A percentile compares a stretch with the other conserved stretches of the same genome.
Evolutionary conservation across 2,797 vertebrate genomes (phyloP).

Genomic region (Adrianichthys oophorus): DNA sequence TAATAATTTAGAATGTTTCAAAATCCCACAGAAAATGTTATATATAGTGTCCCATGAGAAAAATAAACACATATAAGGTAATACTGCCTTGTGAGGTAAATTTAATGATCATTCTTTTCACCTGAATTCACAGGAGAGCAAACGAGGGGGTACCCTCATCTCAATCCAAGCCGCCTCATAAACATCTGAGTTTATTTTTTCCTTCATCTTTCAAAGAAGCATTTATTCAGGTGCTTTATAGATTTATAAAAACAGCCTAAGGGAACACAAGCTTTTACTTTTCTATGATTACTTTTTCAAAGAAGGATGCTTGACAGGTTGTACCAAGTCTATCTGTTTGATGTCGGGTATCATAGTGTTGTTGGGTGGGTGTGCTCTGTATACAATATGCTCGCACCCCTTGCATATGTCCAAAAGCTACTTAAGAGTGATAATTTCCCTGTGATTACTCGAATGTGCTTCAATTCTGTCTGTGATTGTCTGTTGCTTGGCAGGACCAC

Average conservation of each 20-base stretch:
- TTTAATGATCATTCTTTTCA: slow-evolving; percentile 16
- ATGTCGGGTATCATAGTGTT: slow-evolving; percentile 50
- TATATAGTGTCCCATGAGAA: too few species aligned
- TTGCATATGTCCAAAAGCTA: slow-evolving; percentile 70
- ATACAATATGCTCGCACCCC: slow-evolving; percentile 30
- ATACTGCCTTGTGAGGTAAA: slow-evolving; percentile 11
- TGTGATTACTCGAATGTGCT: slow-evolving; percentile 68
- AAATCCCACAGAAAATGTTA: too few species aligned
- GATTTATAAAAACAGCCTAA: slow-evolving; percentile 17
- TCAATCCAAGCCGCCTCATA: slow-evolving; percentile 15
- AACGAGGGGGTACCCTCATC: slow-evolving; percentile 9
- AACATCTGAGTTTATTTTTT: slow-evolving; percentile 37
- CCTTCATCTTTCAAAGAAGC: slow-evolving; percentile 29
- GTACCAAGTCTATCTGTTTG: slow-evolving; percentile 60
- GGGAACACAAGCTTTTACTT: slow-evolving; percentile 31
- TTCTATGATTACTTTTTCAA: slow-evolving; percentile 49
- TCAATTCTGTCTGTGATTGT: slow-evolving; percentile 57
- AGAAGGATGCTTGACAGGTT: slow-evolving; percentile 44
- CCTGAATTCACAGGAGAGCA: slow-evolving; percentile 8
- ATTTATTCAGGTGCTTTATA: slow-evolving; percentile 30
- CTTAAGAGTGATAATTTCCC: slow-evolving; percentile 68
- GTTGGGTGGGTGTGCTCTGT: slow-evolving; percentile 12
- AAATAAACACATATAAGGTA: not conserved
- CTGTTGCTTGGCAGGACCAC: slow-evolving; percentile 65
- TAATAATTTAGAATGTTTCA: too few species aligned